Percentiles rank a stretch among this genome's conserved stretches.
Evolutionary conservation across 1,140 invertebrate genomes (phyloP).

Genomic region (Hylaeus anthracinus): DNA sequence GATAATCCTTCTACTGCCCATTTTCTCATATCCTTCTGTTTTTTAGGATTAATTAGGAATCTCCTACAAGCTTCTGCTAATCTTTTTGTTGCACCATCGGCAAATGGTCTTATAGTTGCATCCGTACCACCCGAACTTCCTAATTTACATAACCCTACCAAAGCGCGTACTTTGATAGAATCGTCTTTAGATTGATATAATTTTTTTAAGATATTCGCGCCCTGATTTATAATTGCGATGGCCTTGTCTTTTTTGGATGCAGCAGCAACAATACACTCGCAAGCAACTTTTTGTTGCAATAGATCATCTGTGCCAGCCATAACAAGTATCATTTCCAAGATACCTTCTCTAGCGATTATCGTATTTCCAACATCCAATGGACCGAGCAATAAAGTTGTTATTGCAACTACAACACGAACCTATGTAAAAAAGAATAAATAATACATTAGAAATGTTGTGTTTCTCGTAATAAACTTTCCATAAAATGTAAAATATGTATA

Average conservation of each 20-base stretch:
- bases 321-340: constrained; percentile 97
- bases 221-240: constrained; percentile 93
- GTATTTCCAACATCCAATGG: constrained; percentile 97
- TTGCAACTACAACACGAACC: constrained; percentile 90
- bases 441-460: neutral
- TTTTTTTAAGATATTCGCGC: constrained; percentile 96
- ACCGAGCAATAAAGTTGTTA: constrained; percentile 94
- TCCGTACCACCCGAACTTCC: constrained; percentile 98
- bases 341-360: constrained; percentile 94
- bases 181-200: constrained; percentile 96
- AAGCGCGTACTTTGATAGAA: constrained; percentile 92
- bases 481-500: neutral
- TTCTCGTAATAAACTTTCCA: neutral
- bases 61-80: constrained; percentile 95
- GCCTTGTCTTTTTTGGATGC: constrained; percentile 99
- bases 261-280: constrained; percentile 97
- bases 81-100: constrained; percentile 96
- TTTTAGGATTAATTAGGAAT: constrained; percentile 92
- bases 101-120: constrained; percentile 95
- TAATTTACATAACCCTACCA: constrained; percentile 98
- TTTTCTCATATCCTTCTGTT: constrained; percentile 93
- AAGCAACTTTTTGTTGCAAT: constrained; percentile 95
- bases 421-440: constrained; percentile 27
- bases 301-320: constrained; percentile 94
- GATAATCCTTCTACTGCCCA: constrained; percentile 99